These are phyloP conservation scores for Vicugna pacos DNA, from an alignment of 2,113 vertebrate genomes.

Conservation along the genomic window DNA sequence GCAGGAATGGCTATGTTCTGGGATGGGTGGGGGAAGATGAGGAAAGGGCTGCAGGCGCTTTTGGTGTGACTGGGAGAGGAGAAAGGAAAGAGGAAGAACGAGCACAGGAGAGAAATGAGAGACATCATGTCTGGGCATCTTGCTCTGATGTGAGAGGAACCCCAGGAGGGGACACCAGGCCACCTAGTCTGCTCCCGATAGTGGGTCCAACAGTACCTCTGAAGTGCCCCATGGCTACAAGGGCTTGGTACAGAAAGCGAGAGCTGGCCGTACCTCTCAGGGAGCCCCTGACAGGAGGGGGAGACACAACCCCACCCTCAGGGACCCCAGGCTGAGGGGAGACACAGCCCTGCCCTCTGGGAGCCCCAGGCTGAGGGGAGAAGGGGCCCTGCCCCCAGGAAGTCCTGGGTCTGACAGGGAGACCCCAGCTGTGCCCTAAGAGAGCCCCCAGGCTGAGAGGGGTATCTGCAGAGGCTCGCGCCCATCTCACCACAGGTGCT, in stretches of 20 bases:
- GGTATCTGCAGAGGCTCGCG: background rate
- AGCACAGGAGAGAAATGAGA: background rate
- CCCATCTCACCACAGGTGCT: background rate
- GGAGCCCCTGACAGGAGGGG: background rate
- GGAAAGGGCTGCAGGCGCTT: background rate
- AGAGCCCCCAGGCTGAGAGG: too few relatives aligned
- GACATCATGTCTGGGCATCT: background rate
- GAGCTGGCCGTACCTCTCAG: background rate
- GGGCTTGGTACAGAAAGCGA: background rate
- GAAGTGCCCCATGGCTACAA: background rate
- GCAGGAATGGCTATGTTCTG: fast-evolving
- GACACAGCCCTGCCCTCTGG: background rate
- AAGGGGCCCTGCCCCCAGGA: background rate
- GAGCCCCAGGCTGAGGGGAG: background rate
- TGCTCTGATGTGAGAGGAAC: background rate
- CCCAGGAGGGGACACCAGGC: background rate
- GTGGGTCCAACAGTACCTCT: background rate
- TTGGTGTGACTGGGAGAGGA: background rate
- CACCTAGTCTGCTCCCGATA: background rate
- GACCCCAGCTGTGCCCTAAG: background rate
- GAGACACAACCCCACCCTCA: background rate
- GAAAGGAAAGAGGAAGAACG: background rate
- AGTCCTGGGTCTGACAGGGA: background rate
- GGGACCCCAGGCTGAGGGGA: background rate
- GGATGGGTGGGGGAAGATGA: fast-evolving